Base-by-base conservation (phyloP, 2,113 vertebrate genomes). In the Gasterosteus aculeatus region DNA sequence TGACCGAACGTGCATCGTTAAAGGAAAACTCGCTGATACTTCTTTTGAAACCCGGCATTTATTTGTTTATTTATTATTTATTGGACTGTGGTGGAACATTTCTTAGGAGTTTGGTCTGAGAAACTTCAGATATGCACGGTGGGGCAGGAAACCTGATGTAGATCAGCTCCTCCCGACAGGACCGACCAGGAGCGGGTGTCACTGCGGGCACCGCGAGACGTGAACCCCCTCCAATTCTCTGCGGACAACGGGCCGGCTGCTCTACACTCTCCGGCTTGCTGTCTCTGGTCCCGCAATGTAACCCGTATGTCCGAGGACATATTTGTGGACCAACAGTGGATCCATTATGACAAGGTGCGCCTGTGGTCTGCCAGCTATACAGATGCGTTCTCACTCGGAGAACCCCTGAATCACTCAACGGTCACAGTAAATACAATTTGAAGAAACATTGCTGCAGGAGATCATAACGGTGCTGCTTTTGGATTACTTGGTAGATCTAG, bases 301-400 rank as follows among this genome's bases (percentile, higher is more conserved):
- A 38, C 22, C 57, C 10, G 7, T 66, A 39, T n/a, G 18, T 61
- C 8, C 64, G 53, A 26, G 31, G 14, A 35, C 11, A 10, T 15
- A 63, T 10, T 5, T 68, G 33, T 47, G 71, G 65, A 77, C 26
- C 76, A 68, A 49, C 69, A 38, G 8, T 42, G 69, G 59, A 14
- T 60, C 66, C 51, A 57, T 65, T 71, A 85, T 84, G 84, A 86
- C 81, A n/a, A 61, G 63, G 78, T 81, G 65, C 12, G 68, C 59
- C 78, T 74, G 16, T 19, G 65, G 33, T 46, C 63, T 73, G 60
- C 67, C 65, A 46, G 18, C 57, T 61, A 42, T 26, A 7, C 65
- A 68, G 58, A 61, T 62, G n/a, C 10, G 16, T 29, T 46, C 33
- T 57, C 22, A 46, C 47, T 47, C 38, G 35, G 39, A 18, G 41